Evolutionary conservation across 2,888 invertebrate species (phyloP).

Genomic region (Himalopsyche kuldschensis): DNA sequence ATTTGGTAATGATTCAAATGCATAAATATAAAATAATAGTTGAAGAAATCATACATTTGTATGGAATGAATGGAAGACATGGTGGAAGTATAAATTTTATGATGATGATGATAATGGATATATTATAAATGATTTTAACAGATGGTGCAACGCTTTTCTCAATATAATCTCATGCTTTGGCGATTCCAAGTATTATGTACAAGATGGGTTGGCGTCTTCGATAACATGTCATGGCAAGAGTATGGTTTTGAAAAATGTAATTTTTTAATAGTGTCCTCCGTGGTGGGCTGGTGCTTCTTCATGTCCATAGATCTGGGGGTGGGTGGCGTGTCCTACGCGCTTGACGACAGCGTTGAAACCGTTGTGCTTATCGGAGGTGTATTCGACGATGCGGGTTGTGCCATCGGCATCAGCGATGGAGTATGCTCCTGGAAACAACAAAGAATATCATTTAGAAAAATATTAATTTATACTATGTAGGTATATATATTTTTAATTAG

Average conservation of each 20-base stretch:
- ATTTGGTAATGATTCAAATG: neutral
- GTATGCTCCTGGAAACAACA: conserved; percentile 51
- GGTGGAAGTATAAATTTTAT: neutral
- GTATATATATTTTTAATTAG: neutral
- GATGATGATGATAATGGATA: neutral
- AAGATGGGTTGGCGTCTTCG: neutral
- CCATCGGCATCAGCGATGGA: conserved; percentile 57
- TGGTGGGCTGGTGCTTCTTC: conserved; percentile 9
- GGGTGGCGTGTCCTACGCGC: conserved; percentile 55
- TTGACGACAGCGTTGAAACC: conserved; percentile 60
- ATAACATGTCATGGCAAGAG: neutral
- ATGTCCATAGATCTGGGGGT: conserved; percentile 51
- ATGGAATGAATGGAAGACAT: neutral
- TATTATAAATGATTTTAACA: neutral
- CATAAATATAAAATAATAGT: neutral
- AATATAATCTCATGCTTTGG: neutral
- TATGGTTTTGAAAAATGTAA: neutral
- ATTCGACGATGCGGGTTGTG: conserved; percentile 57
- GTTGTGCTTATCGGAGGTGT: conserved; percentile 57
- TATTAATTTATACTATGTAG: neutral
- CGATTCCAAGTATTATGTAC: neutral
- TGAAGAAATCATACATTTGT: neutral
- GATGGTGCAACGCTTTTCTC: neutral
- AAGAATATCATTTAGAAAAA: neutral
- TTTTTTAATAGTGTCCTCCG: neutral